phyloP scores from a whole-genome alignment of 2,113 vertebrate species.

The Australoheros scitulus region DNA sequence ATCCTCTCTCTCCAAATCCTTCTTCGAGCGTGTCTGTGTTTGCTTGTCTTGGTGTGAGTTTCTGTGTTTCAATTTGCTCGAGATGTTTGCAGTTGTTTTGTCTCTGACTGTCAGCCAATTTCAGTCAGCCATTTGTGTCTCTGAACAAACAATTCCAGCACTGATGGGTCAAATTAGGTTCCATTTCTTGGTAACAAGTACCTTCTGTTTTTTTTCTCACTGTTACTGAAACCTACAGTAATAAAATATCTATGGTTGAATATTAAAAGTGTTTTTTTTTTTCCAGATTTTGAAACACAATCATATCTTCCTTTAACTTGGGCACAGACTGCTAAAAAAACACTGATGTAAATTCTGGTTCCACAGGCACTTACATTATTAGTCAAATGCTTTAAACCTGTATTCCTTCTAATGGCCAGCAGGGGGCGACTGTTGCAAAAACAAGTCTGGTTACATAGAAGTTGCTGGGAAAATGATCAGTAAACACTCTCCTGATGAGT shows the following conservation, averaged over 20 bases:
- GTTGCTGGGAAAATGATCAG: not conserved
- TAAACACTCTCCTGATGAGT: not conserved
- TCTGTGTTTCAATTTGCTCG: not conserved
- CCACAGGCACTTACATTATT: too few species aligned
- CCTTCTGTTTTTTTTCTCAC: not conserved
- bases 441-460: not conserved
- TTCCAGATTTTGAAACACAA: too few species aligned
- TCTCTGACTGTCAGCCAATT: not conserved
- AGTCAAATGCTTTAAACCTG: not conserved
- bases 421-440: not conserved
- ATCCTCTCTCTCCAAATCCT: not conserved
- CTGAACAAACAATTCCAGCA: not conserved
- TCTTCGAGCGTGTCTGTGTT: not conserved
- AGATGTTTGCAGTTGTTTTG: constrained; percentile 1
- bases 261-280: not conserved
- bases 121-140: not conserved
- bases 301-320: not conserved
- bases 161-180: not conserved
- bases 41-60: not conserved
- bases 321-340: not conserved
- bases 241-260: not conserved
- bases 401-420: not conserved
- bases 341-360: too few species aligned
- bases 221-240: not conserved
- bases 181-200: not conserved